Evolutionary conservation across 1,140 invertebrate species (phyloP).

Genomic region (Euglossa dilemma): DNA sequence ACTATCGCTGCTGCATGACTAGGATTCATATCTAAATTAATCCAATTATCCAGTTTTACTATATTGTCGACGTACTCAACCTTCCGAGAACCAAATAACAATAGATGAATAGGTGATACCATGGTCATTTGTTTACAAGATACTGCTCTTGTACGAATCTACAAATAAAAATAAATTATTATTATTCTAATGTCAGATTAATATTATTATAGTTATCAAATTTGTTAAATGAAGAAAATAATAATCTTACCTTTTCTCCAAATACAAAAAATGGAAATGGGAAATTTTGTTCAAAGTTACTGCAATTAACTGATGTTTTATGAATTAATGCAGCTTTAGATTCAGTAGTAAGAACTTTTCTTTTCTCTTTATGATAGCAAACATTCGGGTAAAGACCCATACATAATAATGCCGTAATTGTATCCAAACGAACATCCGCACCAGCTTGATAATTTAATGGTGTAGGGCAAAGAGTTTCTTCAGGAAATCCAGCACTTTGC

Average conservation of each 20-base stretch:
- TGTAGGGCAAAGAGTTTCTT: conserved; percentile 88
- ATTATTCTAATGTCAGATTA: background rate
- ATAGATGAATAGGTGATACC: conserved; percentile 95
- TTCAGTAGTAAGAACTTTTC: conserved; percentile 97
- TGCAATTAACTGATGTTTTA: conserved; percentile 98
- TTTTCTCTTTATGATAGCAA: conserved; percentile 96
- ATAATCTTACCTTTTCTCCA: conserved; percentile 91
- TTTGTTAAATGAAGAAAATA: background rate
- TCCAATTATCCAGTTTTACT: conserved; percentile 94
- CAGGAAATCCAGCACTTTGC: conserved; percentile 92
- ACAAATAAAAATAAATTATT: conserved; percentile 4
- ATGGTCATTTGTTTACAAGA: conserved; percentile 98
- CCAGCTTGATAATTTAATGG: conserved; percentile 90
- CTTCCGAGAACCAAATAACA: conserved; percentile 95
- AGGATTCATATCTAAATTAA: conserved; percentile 94
- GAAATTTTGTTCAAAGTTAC: conserved; percentile 91
- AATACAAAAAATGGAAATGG: conserved; percentile 98
- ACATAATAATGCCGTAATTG: conserved; percentile 92
- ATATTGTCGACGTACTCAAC: conserved; percentile 89
- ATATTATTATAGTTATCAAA: background rate
- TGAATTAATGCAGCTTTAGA: conserved; percentile 96
- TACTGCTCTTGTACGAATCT: conserved; percentile 97
- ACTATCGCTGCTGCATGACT: conserved; percentile 90
- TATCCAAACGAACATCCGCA: conserved; percentile 91
- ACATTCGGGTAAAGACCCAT: conserved; percentile 98